phyloP scores from a whole-genome alignment of 2,888 invertebrate species.

The Trimorus sp. region DNA sequence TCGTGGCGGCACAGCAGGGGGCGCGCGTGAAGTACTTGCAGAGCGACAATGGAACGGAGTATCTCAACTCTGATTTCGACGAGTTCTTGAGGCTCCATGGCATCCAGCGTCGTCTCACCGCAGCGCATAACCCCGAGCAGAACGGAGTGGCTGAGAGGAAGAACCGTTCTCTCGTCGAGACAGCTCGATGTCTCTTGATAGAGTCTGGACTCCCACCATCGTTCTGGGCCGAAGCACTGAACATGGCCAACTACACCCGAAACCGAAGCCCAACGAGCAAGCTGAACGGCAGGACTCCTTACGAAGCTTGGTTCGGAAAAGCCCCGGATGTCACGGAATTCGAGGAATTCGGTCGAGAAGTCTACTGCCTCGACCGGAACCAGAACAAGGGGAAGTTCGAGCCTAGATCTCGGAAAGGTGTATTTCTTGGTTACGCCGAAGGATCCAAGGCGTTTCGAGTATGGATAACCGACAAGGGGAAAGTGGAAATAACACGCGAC shows the following conservation, averaged over 20 bases:
- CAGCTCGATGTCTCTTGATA: too few relatives aligned
- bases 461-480: too few relatives aligned
- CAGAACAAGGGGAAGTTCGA: conserved; percentile 48
- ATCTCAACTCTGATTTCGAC: too few relatives aligned
- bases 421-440: conserved; percentile 46
- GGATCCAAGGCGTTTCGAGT: too few relatives aligned
- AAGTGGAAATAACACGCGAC: too few relatives aligned
- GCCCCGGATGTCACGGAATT: conserved; percentile 63
- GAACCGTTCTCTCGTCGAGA: too few relatives aligned
- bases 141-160: neutral
- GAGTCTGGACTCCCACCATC: too few relatives aligned
- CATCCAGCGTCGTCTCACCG: neutral
- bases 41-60: too few relatives aligned
- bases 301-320: conserved; percentile 53
- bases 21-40: neutral
- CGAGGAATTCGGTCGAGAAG: conserved; percentile 66
- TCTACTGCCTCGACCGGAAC: conserved; percentile 29
- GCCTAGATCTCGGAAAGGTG: conserved; percentile 44
- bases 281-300: conserved; percentile 50
- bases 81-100: neutral
- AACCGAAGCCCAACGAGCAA: conserved; percentile 63
- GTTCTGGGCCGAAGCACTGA: conserved; percentile 1
- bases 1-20: neutral
- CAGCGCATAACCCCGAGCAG: conserved; percentile 2
- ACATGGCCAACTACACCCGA: conserved; percentile 39